These are phyloP conservation scores for Dolichotis patagonum DNA, from an alignment of 2,113 vertebrate genomes.

Conservation along the genomic window DNA sequence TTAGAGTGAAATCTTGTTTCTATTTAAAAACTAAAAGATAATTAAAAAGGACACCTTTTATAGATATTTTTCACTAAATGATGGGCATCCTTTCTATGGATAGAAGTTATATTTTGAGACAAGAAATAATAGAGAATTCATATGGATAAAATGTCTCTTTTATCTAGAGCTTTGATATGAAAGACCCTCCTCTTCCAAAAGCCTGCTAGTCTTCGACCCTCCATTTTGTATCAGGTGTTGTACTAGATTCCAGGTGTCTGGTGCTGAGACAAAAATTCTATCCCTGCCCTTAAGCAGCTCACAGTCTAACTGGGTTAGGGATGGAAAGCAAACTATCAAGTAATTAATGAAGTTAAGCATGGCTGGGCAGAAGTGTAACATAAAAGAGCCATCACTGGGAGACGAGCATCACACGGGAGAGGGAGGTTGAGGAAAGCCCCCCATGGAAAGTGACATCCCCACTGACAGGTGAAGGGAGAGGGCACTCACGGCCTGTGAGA, in stretches of 20 bases:
- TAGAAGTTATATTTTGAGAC: not conserved
- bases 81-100: not conserved
- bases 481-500: not conserved
- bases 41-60: not conserved
- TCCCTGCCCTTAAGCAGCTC: not conserved
- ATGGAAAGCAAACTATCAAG: not conserved
- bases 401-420: not conserved
- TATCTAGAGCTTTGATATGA: not conserved
- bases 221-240: not conserved
- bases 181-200: not conserved
- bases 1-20: not conserved
- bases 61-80: not conserved
- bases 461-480: not conserved
- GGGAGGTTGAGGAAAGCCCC: not conserved
- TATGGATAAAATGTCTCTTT: not conserved
- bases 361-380: not conserved
- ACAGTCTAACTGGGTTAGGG: not conserved
- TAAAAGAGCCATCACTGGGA: not conserved
- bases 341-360: not conserved
- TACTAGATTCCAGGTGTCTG: accelerated
- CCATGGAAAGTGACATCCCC: not conserved
- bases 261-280: not conserved
- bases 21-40: not conserved
- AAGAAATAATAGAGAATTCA: not conserved
- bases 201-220: not conserved